phyloP scores from a whole-genome alignment of 2,113 vertebrate genomes.

The Hippocampus barbouri region DNA sequence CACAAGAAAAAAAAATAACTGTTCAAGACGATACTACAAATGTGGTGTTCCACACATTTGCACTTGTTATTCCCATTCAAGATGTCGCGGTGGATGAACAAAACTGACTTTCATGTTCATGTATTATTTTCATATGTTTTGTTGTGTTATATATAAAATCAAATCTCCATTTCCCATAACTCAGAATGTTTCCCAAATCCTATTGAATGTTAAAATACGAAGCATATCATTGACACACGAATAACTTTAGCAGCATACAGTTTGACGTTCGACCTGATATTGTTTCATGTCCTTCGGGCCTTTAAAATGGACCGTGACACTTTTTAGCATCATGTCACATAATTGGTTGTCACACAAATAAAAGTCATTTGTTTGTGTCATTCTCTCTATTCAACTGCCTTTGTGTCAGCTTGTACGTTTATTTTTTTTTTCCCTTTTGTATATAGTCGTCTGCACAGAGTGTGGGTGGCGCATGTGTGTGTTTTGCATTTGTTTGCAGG shows the following conservation, averaged over 20 bases:
- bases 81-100: neutral
- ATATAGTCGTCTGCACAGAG: slow-evolving; percentile 9
- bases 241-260: too few species aligned
- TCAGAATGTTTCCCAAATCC: neutral
- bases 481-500: slow-evolving; percentile 12
- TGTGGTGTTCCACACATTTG: neutral
- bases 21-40: neutral
- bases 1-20: too few species aligned
- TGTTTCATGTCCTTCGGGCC: too few species aligned
- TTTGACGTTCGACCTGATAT: too few species aligned
- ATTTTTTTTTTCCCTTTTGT: slow-evolving; percentile 1
- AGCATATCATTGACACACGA: too few species aligned
- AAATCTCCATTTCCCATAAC: too few species aligned
- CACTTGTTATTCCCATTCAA: neutral
- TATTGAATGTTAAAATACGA: too few species aligned
- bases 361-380: neutral
- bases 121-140: too few species aligned
- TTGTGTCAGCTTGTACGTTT: neutral
- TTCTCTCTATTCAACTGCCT: neutral
- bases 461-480: neutral
- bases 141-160: too few species aligned
- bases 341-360: too few species aligned
- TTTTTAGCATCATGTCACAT: too few species aligned
- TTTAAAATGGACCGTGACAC: too few species aligned
- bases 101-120: neutral